Evolutionary conservation across 2,797 vertebrate species (phyloP).

Genomic region (Myotis findleyi): DNA sequence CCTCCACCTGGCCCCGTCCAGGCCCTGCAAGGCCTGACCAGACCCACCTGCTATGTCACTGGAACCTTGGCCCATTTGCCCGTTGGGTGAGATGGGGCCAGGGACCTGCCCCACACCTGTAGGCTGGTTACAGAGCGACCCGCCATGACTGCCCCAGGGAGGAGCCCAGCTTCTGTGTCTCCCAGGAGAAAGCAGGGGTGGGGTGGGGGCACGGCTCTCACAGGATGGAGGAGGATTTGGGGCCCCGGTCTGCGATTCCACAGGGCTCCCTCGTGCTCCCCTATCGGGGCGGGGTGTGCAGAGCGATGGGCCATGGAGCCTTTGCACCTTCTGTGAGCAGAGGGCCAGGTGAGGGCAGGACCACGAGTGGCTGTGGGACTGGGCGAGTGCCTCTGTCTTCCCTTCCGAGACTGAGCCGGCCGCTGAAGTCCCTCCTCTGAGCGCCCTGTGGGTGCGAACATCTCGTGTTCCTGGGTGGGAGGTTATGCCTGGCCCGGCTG

Average conservation of each 20-base stretch:
- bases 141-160: neutral
- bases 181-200: neutral
- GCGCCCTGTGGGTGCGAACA: no score
- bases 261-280: fast-evolving
- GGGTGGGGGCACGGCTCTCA: neutral
- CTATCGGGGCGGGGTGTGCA: neutral
- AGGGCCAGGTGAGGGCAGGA: neutral
- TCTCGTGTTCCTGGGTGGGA: no score
- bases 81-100: neutral
- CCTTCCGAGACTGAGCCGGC: neutral
- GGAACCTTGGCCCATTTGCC: neutral
- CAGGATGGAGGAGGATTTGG: fast-evolving
- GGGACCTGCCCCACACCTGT: neutral
- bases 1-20: no score
- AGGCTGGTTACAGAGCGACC: neutral
- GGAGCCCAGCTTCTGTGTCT: neutral
- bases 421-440: neutral
- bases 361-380: neutral
- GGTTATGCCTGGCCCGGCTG: no score
- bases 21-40: neutral
- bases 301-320: neutral
- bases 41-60: neutral
- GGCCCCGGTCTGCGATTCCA: neutral
- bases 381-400: neutral
- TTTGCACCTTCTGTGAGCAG: neutral